These are phyloP conservation scores for Antrozous pallidus DNA, from an alignment of 2,797 vertebrate species.

Conservation along the genomic window DNA sequence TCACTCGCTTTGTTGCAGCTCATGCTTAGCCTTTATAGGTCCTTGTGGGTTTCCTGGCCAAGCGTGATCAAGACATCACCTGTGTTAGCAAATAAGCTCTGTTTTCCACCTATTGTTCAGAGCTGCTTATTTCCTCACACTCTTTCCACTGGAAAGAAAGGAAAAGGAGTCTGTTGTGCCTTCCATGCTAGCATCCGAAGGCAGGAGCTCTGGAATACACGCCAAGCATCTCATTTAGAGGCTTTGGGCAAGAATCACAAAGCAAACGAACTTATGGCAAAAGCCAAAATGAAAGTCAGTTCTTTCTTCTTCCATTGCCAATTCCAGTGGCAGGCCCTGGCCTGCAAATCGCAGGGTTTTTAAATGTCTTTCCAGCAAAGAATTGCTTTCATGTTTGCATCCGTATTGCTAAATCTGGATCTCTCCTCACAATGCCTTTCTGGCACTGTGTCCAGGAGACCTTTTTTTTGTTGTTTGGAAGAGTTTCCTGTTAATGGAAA, in stretches of 20 bases:
- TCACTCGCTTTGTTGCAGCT: not conserved
- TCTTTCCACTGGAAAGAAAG: not conserved
- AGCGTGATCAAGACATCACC: not conserved
- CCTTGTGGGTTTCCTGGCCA: not conserved
- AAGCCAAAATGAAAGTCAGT: slow-evolving; percentile 33
- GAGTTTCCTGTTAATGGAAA: slow-evolving; percentile 40
- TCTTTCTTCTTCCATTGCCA: slow-evolving; percentile 62
- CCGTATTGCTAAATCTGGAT: slow-evolving; percentile 22
- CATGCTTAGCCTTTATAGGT: not conserved
- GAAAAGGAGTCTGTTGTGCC: not conserved
- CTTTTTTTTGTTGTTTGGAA: slow-evolving; percentile 10
- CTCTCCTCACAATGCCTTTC: slow-evolving; percentile 9
- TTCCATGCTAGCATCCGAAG: not conserved
- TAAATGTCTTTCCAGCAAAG: slow-evolving; percentile 56
- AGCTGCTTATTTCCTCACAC: not conserved
- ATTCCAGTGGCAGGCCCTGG: slow-evolving; percentile 43
- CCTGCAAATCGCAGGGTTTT: not conserved
- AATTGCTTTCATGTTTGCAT: slow-evolving; percentile 61
- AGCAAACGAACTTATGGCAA: not conserved
- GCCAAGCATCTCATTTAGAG: slow-evolving; percentile 27
- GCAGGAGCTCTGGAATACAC: not conserved
- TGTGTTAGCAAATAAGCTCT: not conserved
- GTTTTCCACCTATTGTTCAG: not conserved
- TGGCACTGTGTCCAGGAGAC: not conserved
- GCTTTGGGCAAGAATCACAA: not conserved